phyloP scores from a whole-genome alignment of 2,797 vertebrate species.

The Gymnothorax javanicus region DNA sequence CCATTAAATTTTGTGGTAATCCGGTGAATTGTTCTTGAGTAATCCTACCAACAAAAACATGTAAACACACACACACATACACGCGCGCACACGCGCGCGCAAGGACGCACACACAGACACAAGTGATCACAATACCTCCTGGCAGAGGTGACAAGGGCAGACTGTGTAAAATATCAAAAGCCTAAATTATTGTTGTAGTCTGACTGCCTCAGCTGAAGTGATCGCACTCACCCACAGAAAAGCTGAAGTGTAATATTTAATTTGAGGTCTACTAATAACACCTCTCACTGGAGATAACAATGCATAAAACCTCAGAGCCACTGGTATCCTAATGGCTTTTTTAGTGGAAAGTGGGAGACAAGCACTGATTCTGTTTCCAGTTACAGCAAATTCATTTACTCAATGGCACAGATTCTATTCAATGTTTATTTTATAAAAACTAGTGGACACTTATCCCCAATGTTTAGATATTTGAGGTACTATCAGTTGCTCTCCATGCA shows the following conservation, averaged over 20 bases:
- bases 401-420: slow-evolving; percentile 21
- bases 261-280: slow-evolving; percentile 27
- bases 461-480: slow-evolving; percentile 47
- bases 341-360: neutral
- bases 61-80: too few relatives aligned
- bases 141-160: slow-evolving; percentile 2
- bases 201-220: neutral
- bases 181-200: slow-evolving; percentile 28
- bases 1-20: too few relatives aligned
- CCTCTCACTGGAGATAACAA: slow-evolving; percentile 26
- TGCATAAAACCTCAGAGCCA: neutral
- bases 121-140: too few relatives aligned
- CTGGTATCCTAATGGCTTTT: neutral
- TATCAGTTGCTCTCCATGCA: slow-evolving; percentile 22
- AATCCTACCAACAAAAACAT: too few relatives aligned
- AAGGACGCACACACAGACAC: too few relatives aligned
- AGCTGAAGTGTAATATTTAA: slow-evolving; percentile 22
- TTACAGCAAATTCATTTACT: neutral
- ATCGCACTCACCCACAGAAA: slow-evolving; percentile 25
- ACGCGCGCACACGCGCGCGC: too few relatives aligned
- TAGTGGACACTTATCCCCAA: slow-evolving; percentile 38
- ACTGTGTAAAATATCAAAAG: slow-evolving; percentile 30
- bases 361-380: neutral
- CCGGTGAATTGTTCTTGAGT: too few relatives aligned
- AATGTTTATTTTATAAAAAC: slow-evolving; percentile 43